Conservation (phyloP, 2,888 invertebrate species). For the Diploptera punctata region DNA sequence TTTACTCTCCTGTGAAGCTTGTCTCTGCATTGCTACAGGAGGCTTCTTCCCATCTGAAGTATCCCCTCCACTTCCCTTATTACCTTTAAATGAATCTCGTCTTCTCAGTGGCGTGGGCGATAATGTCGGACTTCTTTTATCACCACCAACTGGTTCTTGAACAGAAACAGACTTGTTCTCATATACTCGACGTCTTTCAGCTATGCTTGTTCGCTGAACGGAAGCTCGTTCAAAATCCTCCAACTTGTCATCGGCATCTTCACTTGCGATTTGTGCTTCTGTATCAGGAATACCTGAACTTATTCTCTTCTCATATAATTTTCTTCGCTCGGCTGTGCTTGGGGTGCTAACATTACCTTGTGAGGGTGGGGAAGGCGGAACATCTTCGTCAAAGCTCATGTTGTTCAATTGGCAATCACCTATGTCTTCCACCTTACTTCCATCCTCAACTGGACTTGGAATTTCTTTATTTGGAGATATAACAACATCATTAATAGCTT, state of each 20-base stretch:
- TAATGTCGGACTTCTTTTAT: slow-evolving; percentile 30
- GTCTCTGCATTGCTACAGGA: slow-evolving; percentile 55
- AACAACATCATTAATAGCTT: not conserved
- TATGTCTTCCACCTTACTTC: slow-evolving; percentile 38
- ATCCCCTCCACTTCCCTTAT: slow-evolving; percentile 8
- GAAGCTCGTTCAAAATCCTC: slow-evolving; percentile 43
- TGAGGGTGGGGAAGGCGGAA: slow-evolving; percentile 5
- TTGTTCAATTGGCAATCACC: slow-evolving; percentile 29
- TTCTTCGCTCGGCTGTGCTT: slow-evolving; percentile 80
- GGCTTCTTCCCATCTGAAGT: slow-evolving; percentile 45
- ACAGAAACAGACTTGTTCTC: slow-evolving; percentile 76
- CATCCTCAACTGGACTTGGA: slow-evolving; percentile 25
- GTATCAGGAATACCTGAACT: slow-evolving; percentile 14
- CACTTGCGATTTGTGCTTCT: slow-evolving; percentile 27
- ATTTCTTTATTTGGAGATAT: not conserved
- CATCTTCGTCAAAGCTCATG: slow-evolving; percentile 12
- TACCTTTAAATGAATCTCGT: slow-evolving; percentile 36
- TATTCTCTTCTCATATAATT: slow-evolving; percentile 65
- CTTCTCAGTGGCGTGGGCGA: slow-evolving; percentile 74
- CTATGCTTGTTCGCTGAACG: slow-evolving; percentile 63
- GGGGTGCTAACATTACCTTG: slow-evolving; percentile 68
- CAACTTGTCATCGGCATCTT: slow-evolving; percentile 35
- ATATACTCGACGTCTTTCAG: slow-evolving; percentile 77
- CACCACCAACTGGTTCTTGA: slow-evolving; percentile 53
- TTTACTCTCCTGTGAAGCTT: slow-evolving; percentile 58